Evolutionary conservation across 37 sponge, comb jelly and placozoan species (phyloP).

Genomic region (Amphimedon queenslandica): DNA sequence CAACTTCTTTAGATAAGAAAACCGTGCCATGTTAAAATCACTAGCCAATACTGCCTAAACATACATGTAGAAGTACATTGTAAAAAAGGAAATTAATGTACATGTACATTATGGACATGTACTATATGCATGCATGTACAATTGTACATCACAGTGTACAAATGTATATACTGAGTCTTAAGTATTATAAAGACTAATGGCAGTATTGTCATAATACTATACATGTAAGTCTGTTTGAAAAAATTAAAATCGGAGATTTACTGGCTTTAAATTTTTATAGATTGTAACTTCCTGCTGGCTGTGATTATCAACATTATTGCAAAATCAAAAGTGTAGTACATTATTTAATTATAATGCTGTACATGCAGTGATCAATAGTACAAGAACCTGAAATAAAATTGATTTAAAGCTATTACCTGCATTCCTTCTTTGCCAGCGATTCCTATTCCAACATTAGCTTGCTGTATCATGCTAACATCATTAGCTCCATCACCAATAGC

Average conservation of each 20-base stretch:
- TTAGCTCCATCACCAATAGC: slow-evolving; percentile 93
- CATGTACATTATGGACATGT: no score
- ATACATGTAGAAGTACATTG: no score
- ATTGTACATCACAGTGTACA: no score
- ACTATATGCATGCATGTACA: no score
- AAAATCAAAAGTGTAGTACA: background rate
- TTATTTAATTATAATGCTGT: background rate
- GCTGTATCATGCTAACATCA: slow-evolving; percentile 94
- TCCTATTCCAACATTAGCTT: slow-evolving; percentile 82
- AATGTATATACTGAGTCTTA: no score
- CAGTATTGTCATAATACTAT: no score
- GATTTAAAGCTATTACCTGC: slow-evolving; percentile 29
- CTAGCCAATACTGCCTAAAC: slow-evolving; percentile 79
- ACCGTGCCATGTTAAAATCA: slow-evolving; percentile 81
- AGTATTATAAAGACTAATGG: no score
- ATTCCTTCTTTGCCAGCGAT: slow-evolving; percentile 74
- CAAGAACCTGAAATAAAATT: background rate
- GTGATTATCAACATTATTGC: background rate
- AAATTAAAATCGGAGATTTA: no score
- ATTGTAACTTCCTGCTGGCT: background rate
- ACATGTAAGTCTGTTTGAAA: no score
- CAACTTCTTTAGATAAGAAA: slow-evolving; percentile 65
- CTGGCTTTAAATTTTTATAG: no score
- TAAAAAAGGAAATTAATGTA: no score
- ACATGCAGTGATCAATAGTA: background rate